Percentiles rank a stretch among this genome's conserved stretches.
These are phyloP conservation scores for Odontothrips loti DNA, from an alignment of 2,888 invertebrate species.

Conservation along the genomic window DNA sequence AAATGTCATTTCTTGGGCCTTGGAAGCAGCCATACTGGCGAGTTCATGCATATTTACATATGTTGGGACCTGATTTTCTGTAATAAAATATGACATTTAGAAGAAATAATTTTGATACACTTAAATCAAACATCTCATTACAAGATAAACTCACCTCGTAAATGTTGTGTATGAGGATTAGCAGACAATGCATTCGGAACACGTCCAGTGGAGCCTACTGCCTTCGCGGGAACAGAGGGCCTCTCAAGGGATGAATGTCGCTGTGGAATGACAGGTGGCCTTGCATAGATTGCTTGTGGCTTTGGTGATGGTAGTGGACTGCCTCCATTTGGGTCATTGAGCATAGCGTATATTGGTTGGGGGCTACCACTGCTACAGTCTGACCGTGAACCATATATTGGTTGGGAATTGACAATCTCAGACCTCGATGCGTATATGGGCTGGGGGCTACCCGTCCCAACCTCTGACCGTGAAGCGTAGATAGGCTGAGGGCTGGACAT, in stretches of 20 bases:
- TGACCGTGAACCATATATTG: conserved; percentile 43
- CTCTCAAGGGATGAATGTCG: conserved; percentile 84
- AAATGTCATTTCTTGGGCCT: conserved; percentile 59
- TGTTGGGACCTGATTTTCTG: conserved; percentile 66
- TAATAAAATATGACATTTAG: conserved; percentile 33
- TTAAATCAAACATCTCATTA: background rate
- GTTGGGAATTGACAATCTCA: background rate
- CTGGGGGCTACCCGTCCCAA: background rate
- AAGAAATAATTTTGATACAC: conserved; percentile 36
- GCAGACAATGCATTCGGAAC: conserved; percentile 30
- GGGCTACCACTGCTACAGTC: conserved; percentile 53
- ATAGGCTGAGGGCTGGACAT: background rate
- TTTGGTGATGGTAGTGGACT: conserved; percentile 42
- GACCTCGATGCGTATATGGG: conserved; percentile 19
- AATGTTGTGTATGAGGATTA: conserved; percentile 11
- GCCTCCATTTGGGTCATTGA: conserved; percentile 35
- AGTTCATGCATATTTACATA: conserved; percentile 91
- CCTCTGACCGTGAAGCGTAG: background rate
- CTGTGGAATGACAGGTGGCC: conserved; percentile 68
- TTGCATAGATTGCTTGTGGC: conserved; percentile 44
- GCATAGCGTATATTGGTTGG: conserved; percentile 48
- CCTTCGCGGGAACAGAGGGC: conserved; percentile 58
- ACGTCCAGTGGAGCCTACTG: conserved; percentile 32
- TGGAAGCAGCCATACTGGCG: conserved; percentile 74
- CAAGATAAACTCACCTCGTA: background rate